Conservation (phyloP, 2,888 invertebrate species). For the Nymphalis urticae region DNA sequence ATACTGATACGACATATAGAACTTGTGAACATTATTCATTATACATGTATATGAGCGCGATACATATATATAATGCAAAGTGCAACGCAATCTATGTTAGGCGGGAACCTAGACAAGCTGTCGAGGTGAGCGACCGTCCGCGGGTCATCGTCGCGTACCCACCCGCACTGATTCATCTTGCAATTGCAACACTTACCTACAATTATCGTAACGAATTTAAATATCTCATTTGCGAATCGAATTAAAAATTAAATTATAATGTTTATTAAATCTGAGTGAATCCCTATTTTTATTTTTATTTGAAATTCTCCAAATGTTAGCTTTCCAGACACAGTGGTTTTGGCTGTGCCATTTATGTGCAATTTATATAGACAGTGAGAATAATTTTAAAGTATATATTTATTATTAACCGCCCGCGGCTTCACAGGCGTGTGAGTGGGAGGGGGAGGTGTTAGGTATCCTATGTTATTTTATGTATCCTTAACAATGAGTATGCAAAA, state of each 20-base stretch:
- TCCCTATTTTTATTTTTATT: too few species aligned
- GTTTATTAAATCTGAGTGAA: not conserved
- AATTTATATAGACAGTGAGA: too few species aligned
- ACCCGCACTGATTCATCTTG: constrained; percentile 43
- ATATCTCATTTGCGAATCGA: not conserved
- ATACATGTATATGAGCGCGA: constrained; percentile 1
- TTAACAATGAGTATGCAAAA: too few species aligned
- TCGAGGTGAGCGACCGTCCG: constrained; percentile 70
- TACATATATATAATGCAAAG: constrained; percentile 1
- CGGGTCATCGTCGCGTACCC: constrained; percentile 63
- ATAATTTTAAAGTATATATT: too few species aligned
- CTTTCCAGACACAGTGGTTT: too few species aligned
- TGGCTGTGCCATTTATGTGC: too few species aligned
- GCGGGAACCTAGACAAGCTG: constrained; percentile 38
- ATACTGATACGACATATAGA: too few species aligned
- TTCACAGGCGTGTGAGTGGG: too few species aligned
- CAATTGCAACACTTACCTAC: constrained; percentile 28
- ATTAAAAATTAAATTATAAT: not conserved
- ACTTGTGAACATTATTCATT: not conserved
- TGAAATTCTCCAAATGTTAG: too few species aligned
- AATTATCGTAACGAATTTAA: not conserved
- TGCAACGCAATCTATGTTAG: constrained; percentile 17
- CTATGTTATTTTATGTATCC: too few species aligned
- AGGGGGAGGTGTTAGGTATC: too few species aligned
- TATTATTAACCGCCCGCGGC: too few species aligned